Percentiles rank a stretch among this genome's conserved stretches.
phyloP scores from a whole-genome alignment of 2,113 vertebrate species.

The Antigone vipio region DNA sequence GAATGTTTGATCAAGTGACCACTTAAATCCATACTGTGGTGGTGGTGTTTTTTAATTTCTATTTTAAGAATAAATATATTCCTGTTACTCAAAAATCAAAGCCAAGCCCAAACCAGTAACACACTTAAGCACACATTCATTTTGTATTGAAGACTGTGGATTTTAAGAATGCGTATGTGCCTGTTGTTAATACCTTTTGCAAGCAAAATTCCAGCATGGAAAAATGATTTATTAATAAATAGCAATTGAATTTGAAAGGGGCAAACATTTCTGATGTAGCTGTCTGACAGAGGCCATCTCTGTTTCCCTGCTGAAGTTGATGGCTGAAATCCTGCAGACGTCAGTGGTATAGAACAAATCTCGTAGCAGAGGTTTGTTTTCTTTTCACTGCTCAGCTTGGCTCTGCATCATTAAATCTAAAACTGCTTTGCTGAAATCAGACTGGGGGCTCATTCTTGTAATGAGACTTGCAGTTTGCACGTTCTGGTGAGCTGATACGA shows the following conservation, averaged over 20 bases:
- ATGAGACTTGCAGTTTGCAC: background rate
- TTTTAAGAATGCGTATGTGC: background rate
- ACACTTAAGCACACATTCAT: rapidly evolving
- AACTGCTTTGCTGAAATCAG: background rate
- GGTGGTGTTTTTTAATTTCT: background rate
- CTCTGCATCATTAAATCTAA: background rate
- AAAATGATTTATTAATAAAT: background rate
- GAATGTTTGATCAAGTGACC: background rate
- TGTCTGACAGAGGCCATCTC: background rate
- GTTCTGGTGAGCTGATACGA: background rate
- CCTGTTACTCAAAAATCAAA: background rate
- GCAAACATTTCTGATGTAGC: background rate
- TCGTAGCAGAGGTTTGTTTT: background rate
- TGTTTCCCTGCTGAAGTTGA: background rate
- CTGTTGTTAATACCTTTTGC: background rate
- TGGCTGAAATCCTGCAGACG: background rate
- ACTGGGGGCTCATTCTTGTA: background rate
- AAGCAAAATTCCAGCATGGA: background rate
- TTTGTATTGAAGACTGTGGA: background rate
- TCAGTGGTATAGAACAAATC: background rate
- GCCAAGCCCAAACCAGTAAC: background rate
- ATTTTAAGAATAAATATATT: background rate
- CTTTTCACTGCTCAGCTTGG: background rate
- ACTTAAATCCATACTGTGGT: background rate
- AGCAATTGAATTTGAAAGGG: background rate